Evolutionary conservation across 2,888 invertebrate species (phyloP).

Genomic region (Melinopterus prodromus): DNA sequence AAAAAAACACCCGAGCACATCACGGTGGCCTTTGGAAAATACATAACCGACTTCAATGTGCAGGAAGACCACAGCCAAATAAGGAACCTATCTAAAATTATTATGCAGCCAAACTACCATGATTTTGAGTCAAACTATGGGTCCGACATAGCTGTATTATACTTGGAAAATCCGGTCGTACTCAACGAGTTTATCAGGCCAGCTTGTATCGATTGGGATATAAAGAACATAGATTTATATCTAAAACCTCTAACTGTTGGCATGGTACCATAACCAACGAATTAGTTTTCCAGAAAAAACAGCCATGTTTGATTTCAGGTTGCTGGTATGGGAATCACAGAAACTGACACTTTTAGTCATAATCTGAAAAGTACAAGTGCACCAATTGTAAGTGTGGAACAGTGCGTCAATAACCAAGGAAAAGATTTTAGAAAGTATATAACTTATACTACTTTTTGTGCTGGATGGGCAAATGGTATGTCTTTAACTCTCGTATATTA

Average conservation of each 20-base stretch:
- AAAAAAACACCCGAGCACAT: conserved; percentile 51
- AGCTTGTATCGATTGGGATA: conserved; percentile 62
- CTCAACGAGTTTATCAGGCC: conserved; percentile 62
- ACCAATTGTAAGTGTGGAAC: conserved; percentile 63
- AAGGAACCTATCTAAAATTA: conserved; percentile 58
- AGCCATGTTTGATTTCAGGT: conserved; percentile 53
- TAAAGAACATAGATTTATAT: conserved; percentile 47
- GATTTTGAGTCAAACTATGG: conserved; percentile 64
- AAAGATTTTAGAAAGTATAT: conserved; percentile 64
- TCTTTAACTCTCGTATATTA: conserved; percentile 8
- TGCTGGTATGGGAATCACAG: conserved; percentile 69
- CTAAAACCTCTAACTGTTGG: conserved; percentile 45
- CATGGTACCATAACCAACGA: conserved; percentile 42
- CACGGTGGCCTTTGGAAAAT: conserved; percentile 56
- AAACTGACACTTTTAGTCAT: conserved; percentile 64
- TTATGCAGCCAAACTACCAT: conserved; percentile 61
- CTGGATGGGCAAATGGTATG: conserved; percentile 65
- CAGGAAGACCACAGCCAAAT: conserved; percentile 51
- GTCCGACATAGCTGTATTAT: conserved; percentile 65
- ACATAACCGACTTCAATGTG: conserved; percentile 52
- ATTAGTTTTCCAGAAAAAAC: conserved; percentile 12
- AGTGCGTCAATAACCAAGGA: conserved; percentile 62
- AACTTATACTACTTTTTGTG: conserved; percentile 70
- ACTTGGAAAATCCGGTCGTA: conserved; percentile 57
- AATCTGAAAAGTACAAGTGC: conserved; percentile 62